Percentiles rank a stretch among this genome's conserved stretches.
Evolutionary conservation across 2,888 invertebrate species (phyloP).

Genomic region (Scaeva pyrastri): DNA sequence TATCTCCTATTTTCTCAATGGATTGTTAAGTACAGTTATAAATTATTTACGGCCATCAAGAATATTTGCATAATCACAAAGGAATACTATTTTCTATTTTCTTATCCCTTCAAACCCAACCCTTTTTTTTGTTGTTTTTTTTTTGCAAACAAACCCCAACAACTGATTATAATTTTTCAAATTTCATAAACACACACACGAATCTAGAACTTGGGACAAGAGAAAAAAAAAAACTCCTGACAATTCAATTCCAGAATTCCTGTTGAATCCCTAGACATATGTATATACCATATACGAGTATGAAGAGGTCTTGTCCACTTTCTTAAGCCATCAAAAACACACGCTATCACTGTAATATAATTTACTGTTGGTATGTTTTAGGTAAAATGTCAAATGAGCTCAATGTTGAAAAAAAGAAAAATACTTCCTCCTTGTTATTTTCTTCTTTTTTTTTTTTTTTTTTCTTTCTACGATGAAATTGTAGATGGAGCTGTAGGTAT

Average conservation of each 20-base stretch:
- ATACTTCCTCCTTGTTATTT: neutral
- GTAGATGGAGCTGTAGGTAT: neutral
- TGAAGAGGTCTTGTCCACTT: neutral
- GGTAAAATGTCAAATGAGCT: constrained; percentile 41
- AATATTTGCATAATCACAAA: constrained; percentile 23
- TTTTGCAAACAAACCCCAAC: neutral
- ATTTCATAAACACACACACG: constrained; percentile 2
- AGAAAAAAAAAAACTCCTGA: neutral
- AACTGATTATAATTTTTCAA: constrained; percentile 52
- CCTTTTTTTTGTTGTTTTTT: neutral
- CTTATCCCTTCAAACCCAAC: constrained; percentile 1
- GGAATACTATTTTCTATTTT: constrained; percentile 4
- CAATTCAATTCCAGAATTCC: constrained; percentile 38
- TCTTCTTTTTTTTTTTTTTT: neutral
- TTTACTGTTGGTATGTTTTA: neutral
- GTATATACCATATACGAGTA: too few relatives aligned
- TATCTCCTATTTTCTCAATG: neutral
- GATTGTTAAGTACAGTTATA: neutral
- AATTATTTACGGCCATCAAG: neutral
- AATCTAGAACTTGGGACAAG: neutral
- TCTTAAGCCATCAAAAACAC: neutral
- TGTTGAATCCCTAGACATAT: constrained; percentile 4
- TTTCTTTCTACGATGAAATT: neutral
- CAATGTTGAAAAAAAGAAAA: neutral
- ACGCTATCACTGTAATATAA: neutral